Base-by-base conservation (phyloP, 2,113 vertebrate genomes). In the Anoplopoma fimbria region DNA sequence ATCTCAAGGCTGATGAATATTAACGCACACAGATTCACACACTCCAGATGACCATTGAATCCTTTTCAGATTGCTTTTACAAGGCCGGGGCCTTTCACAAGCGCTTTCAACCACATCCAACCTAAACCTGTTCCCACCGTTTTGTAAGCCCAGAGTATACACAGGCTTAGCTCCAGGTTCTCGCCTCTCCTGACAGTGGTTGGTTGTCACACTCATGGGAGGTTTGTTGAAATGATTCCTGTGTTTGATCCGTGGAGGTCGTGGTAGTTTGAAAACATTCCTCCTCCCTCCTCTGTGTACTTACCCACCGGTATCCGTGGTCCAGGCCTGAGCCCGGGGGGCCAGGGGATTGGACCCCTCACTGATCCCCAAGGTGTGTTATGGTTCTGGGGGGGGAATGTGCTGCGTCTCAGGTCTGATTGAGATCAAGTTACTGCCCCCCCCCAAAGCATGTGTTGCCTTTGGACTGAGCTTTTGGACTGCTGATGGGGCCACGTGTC, bases 371-470 rank as follows among this genome's bases (percentile, higher is more conserved):
- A 6, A 47, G 60, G 71, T 82, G 79, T 93, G 89, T 93, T 92
- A 65, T 91, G 89, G 62, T 90, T 92, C 53, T 74, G 63, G 68
- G 62, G 77, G 77, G 78, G 69, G 85, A 91, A 85, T 89, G 81
- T 87, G 84, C 90, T 90, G 89, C 12, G 82, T 92, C 84, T 85
- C 69, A 84, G 83, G 79, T 92, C 79, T 92, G 86, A 63, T 85
- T 55, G 17, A 53, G 85, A 88, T 93, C 89, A 91, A 78, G 88
- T 94, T 93, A 47, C 87, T 77, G 6, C 72, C 53, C 53, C 74
- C 27, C n/a, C 74, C 27, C 33, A 57, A 78, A 55, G 70, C 45
- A 60, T 69, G 78, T 90, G 69, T 90, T 93, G 81, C 53, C 42
- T 84, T 89, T 89, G 85, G 84, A 77, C 15, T 53, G 13, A 64